Evolutionary conservation across 1,140 invertebrate genomes (phyloP), one percentile per base, ranked within the genome.

Genomic region (Pteromalus puparum): DNA sequence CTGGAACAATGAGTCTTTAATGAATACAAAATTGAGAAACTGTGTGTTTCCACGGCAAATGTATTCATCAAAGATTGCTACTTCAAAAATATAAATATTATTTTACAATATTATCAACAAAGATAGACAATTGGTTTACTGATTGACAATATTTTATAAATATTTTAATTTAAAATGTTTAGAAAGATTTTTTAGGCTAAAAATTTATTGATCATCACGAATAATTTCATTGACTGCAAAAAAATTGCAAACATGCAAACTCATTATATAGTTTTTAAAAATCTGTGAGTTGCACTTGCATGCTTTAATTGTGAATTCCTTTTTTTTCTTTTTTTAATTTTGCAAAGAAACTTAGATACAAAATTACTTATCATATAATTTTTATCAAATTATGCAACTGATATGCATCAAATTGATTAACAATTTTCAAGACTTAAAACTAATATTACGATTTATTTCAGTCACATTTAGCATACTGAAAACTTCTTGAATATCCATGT

Each of bases 401-500:
- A 80, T 30, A 84, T 80, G 21, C 67, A 42, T 80, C 42, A 21
- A 46, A 67, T 80, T 74, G 12, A 84, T 80, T 42, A 61, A 84
- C 21, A 79, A 75, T 81, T 80, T 73, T 42, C 4, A 68, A 48
- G 67, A 30, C 30, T 72, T 73, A 26, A 28, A 68, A 53, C 61
- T 67, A 81, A 70, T 81, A 53, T 68, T 80, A 80, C 42, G 65
- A 74, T 80, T 79, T 74, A 81, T 81, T 81, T 84, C 83, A 84
- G 83, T 84, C 70, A 73, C 15, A 18, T 74, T 84, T 67, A 15
- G 67, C 42, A 80, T 73, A 80, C 72, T 84, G 72, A 85, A 85
- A 85, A 85, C 46, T 38, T 84, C 15, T 21, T 61, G 28, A 76
- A 77, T 74, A 75, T 53, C 72, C 3, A 53, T 42, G 21, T 67